Evolutionary conservation across 2,113 vertebrate genomes (phyloP).

Genomic region (Protomyctophum bolini): DNA sequence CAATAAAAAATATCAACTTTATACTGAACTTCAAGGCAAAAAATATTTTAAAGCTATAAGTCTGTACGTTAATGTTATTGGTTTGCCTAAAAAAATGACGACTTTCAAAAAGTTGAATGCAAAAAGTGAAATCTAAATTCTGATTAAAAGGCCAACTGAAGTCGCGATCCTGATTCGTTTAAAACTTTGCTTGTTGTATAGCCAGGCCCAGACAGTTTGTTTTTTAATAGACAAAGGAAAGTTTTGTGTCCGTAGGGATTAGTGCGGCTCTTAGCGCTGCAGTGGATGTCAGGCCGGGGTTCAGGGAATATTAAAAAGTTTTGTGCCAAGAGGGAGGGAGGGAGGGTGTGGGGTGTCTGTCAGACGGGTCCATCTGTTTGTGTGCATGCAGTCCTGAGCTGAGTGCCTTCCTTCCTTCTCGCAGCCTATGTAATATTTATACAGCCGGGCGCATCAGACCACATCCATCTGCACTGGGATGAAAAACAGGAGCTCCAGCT

Average conservation of each 20-base stretch:
- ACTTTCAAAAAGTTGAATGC: too few species aligned
- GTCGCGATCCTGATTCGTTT: too few species aligned
- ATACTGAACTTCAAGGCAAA: not conserved
- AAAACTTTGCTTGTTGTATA: not conserved
- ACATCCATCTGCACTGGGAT: constrained; percentile 87
- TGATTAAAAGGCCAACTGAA: too few species aligned
- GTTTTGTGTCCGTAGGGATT: constrained; percentile 64
- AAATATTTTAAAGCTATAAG: too few species aligned
- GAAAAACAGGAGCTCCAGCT: constrained; percentile 83
- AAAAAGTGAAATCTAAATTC: too few species aligned
- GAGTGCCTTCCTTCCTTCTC: constrained; percentile 62
- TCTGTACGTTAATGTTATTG: too few species aligned
- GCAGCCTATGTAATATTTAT: constrained; percentile 93
- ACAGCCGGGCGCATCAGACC: constrained; percentile 80
- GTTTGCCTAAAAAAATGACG: too few species aligned
- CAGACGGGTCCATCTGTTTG: constrained; percentile 88
- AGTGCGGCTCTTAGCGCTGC: constrained; percentile 52
- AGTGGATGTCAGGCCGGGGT: constrained; percentile 56
- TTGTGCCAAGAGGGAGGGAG: constrained; percentile 2
- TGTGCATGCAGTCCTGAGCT: not conserved
- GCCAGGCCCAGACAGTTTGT: constrained; percentile 58
- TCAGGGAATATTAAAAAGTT: constrained; percentile 80
- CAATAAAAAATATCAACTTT: not conserved
- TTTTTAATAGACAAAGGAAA: constrained; percentile 74
- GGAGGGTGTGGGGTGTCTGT: constrained; percentile 49